Evolutionary conservation across 1,140 invertebrate species (phyloP), one percentile per base, ranked within the genome.

Genomic region (Cotesia glomerata): DNA sequence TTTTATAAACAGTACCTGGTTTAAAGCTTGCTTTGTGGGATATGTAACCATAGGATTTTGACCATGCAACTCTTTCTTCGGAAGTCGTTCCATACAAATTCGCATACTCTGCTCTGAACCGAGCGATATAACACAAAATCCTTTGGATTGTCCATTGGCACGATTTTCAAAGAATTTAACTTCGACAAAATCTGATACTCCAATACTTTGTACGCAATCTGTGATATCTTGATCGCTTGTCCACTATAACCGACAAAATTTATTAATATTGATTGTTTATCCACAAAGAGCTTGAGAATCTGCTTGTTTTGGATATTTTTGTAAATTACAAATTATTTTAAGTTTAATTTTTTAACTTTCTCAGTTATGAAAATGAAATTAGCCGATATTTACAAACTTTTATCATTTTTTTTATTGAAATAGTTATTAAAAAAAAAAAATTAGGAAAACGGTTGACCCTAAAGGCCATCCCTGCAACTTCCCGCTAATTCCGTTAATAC

Each of bases 141-240:
- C 98, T 90, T 99, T 99, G 0, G 97, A 98, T 86, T 99, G 98
- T 34, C 98, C 98, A 90, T 99, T 99, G 9, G 96, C 95, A 78
- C 98, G 91, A 88, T 99, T 99, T 88, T 99, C 98, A 89, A 99
- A 98, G 87, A 99, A 99, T 88, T 99, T 99, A 11, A 99, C 96
- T 84, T 99, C 98, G 75, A 98, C 90, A 77, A 99, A 93, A 86
- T 99, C 98, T 72, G 89, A 91, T 3, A 99, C 94, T 18, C 97
- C 98, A 76, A 98, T 89, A 74, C 92, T 92, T 62, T 91, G 90
- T 69, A 98, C 90, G 2, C 95, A 92, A 88, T 98, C 95, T 36
- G 93, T 92, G 61, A 99, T 94, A 84, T 99, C 97, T 88, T 97
- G 93, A 88, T 99, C 97, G 69, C 97, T 99, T 52, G 97, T 98